These are phyloP conservation scores for Lontra canadensis DNA, from an alignment of 2,113 vertebrate species.

Conservation along the genomic window DNA sequence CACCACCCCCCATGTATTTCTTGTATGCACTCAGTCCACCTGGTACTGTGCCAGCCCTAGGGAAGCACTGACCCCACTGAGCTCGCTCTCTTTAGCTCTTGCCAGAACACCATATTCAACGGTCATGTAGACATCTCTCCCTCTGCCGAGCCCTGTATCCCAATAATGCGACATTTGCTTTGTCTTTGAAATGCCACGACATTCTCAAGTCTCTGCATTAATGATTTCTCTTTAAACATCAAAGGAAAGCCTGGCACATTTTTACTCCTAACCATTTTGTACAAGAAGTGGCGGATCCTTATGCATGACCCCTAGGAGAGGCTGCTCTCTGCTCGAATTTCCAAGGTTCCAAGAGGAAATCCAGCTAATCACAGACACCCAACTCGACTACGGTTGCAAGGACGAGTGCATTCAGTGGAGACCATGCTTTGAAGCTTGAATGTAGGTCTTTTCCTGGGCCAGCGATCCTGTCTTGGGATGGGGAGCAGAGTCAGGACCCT, in stretches of 20 bases:
- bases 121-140: slow-evolving; percentile 60
- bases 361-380: background rate
- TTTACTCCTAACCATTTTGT: slow-evolving; percentile 63
- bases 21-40: accelerated
- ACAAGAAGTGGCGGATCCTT: background rate
- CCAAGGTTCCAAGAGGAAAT: slow-evolving; percentile 63
- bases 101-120: background rate
- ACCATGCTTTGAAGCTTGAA: background rate
- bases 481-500: background rate
- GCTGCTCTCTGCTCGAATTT: background rate
- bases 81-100: accelerated
- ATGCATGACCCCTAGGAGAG: slow-evolving; percentile 52
- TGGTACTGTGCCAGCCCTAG: too few relatives aligned
- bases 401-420: accelerated
- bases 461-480: background rate
- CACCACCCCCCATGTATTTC: accelerated
- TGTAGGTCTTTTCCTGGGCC: background rate
- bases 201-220: slow-evolving; percentile 75
- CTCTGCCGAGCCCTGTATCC: slow-evolving; percentile 29
- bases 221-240: slow-evolving; percentile 71
- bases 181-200: slow-evolving; percentile 77
- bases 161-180: slow-evolving; percentile 71
- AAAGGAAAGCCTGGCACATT: slow-evolving; percentile 58
- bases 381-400: background rate
- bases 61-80: accelerated